A percentile compares a stretch with the other conserved stretches of the same genome.
These are phyloP conservation scores for Alouatta palliata DNA, from an alignment of 2,113 vertebrate genomes.

Conservation along the genomic window DNA sequence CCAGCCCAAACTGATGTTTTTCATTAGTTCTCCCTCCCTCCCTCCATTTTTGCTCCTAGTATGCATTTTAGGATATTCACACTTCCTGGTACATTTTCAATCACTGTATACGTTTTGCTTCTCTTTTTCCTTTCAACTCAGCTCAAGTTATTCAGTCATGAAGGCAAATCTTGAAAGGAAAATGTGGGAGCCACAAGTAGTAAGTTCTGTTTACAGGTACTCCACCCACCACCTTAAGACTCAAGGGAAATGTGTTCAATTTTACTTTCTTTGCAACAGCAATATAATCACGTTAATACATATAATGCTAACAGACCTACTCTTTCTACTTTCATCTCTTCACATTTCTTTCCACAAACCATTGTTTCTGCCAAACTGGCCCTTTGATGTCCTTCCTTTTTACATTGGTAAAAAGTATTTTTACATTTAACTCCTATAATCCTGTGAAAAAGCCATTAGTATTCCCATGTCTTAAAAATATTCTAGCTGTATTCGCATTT, in stretches of 20 bases:
- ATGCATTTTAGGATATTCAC: neutral
- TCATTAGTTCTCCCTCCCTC: neutral
- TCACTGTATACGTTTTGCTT: neutral
- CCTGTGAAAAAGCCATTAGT: neutral
- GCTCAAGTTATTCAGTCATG: neutral
- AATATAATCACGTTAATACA: neutral
- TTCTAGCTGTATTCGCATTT: neutral
- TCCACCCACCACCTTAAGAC: neutral
- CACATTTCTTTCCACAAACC: neutral
- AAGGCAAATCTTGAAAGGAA: neutral
- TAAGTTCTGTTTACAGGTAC: neutral
- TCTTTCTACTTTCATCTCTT: neutral
- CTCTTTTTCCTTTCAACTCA: neutral
- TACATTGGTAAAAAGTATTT: neutral
- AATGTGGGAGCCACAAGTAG: neutral
- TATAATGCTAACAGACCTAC: neutral
- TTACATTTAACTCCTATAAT: neutral
- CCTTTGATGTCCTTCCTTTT: neutral
- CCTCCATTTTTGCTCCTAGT: neutral
- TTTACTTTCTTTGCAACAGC: neutral
- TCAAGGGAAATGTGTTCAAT: neutral
- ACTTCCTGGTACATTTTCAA: neutral
- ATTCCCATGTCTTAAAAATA: neutral
- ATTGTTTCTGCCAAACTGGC: neutral
- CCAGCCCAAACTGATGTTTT: neutral